Conservation (phyloP, 2,888 invertebrate genomes). For the Patella ulyssiponensis region DNA sequence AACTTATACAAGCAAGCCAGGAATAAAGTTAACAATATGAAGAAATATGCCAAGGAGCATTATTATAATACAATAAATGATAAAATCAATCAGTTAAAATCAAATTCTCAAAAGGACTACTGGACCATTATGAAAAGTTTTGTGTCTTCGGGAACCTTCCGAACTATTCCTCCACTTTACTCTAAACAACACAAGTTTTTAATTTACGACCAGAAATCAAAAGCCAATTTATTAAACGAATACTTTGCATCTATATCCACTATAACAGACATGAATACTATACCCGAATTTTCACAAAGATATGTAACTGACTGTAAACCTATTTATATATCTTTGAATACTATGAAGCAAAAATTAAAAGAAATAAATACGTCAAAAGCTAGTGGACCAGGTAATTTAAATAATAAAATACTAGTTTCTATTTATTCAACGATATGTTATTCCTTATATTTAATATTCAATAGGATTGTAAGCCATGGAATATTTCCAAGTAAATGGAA, state of each 20-base stretch:
- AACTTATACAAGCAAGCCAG: background rate
- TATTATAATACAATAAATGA: too few species aligned
- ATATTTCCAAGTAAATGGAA: constrained; percentile 38
- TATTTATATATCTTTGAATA: too few species aligned
- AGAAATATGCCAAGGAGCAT: background rate
- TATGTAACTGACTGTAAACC: too few species aligned
- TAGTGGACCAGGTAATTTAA: background rate
- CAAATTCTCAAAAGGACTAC: background rate
- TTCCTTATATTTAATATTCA: too few species aligned
- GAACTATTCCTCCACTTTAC: background rate
- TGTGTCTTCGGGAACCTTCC: background rate
- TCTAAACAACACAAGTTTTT: background rate
- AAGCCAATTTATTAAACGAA: too few species aligned
- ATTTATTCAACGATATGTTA: too few species aligned
- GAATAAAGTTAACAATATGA: background rate
- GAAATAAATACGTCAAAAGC: background rate
- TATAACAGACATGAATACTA: too few species aligned
- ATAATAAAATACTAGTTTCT: background rate
- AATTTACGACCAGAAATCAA: too few species aligned
- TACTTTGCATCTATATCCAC: too few species aligned
- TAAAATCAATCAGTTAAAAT: too few species aligned
- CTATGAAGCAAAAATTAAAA: background rate
- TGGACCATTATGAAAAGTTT: background rate
- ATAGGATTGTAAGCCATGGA: background rate
- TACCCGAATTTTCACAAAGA: too few species aligned